Percentiles rank a stretch among this genome's conserved stretches.
phyloP scores from a whole-genome alignment of 1,140 invertebrate genomes.

The Drosophila asahinai region DNA sequence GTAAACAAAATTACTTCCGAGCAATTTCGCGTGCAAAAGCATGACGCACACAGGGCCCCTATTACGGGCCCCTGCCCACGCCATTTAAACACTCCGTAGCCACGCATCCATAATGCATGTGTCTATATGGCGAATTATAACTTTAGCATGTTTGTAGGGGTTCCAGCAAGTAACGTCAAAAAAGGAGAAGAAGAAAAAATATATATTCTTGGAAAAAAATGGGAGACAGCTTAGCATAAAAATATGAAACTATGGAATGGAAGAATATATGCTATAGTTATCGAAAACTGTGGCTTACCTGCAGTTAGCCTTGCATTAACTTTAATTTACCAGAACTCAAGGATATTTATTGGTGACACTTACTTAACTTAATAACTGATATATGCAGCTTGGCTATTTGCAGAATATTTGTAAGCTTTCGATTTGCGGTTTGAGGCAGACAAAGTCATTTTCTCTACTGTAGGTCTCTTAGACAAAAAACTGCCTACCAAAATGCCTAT shows the following conservation, averaged over 20 bases:
- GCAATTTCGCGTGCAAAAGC: constrained; percentile 74
- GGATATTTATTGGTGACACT: background rate
- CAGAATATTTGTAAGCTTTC: constrained; percentile 14
- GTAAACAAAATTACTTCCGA: constrained; percentile 82
- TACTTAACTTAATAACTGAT: background rate
- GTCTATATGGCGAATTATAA: constrained; percentile 63
- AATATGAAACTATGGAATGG: background rate
- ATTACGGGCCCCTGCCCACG: background rate
- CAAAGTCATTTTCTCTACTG: background rate
- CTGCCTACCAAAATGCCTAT: constrained; percentile 57
- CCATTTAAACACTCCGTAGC: constrained; percentile 7
- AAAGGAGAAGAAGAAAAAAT: background rate
- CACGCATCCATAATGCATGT: constrained; percentile 53
- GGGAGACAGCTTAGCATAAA: too few relatives aligned
- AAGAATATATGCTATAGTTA: background rate
- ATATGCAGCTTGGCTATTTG: background rate
- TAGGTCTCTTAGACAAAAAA: too few relatives aligned
- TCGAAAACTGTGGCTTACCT: too few relatives aligned
- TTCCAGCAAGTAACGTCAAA: background rate
- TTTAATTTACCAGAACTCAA: too few relatives aligned
- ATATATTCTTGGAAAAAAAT: constrained; percentile 3
- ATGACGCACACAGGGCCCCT: constrained; percentile 27
- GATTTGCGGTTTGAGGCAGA: constrained; percentile 17
- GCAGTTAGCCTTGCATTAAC: too few relatives aligned
- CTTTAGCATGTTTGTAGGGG: constrained; percentile 36